phyloP scores from a whole-genome alignment of 2,888 invertebrate species.

The Fissipunctia ypsillon region DNA sequence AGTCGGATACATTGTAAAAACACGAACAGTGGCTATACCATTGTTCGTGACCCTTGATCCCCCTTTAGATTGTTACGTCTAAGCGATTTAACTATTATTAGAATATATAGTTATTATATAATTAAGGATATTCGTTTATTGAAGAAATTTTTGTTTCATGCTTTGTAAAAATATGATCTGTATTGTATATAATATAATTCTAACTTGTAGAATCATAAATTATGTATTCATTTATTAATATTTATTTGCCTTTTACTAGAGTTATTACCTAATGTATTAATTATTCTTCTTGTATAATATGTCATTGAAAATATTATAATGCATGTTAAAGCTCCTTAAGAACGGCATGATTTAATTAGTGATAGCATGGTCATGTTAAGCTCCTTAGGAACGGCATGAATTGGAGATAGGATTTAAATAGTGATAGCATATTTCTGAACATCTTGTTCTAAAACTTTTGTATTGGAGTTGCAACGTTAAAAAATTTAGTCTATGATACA shows the following conservation, averaged over 20 bases:
- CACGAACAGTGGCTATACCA: conserved; percentile 25
- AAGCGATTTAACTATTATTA: conserved; percentile 31
- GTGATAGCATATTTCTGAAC: conserved; percentile 29
- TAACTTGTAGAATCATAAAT: conserved; percentile 42
- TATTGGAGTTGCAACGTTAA: conserved; percentile 23
- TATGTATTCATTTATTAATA: conserved; percentile 39
- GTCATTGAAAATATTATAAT: conserved; percentile 15
- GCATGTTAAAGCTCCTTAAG: conserved; percentile 14
- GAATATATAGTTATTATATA: conserved; percentile 27
- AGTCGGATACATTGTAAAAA: conserved; percentile 35
- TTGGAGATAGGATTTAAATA: conserved; percentile 36
- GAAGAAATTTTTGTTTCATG: conserved; percentile 28
- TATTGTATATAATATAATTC: conserved; percentile 47
- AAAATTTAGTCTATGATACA: conserved; percentile 14
- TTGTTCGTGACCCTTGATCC: conserved; percentile 28
- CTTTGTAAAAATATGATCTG: conserved; percentile 62
- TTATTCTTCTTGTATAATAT: conserved; percentile 28
- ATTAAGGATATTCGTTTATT: conserved; percentile 33
- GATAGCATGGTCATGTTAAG: conserved; percentile 1
- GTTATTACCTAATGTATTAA: conserved; percentile 42
- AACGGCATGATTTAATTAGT: conserved; percentile 33
- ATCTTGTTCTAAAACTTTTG: conserved; percentile 50
- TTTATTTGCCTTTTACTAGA: conserved; percentile 32
- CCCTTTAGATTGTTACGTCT: conserved; percentile 32
- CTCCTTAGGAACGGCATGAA: conserved; percentile 3